phyloP scores from a whole-genome alignment of 2,888 invertebrate species.

The Trichogramma evanescens region DNA sequence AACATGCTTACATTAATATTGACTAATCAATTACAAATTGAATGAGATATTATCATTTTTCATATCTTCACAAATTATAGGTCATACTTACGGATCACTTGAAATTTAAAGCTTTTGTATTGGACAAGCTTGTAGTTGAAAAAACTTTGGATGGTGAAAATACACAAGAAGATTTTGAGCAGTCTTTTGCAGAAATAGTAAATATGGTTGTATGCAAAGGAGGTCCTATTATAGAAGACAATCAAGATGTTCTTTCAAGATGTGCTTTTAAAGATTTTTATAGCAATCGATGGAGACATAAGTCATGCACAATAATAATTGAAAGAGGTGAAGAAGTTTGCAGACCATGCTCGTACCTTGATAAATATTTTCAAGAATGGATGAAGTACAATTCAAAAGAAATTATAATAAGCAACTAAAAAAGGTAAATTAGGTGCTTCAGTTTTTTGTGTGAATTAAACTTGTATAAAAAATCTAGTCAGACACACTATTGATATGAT shows the following conservation, averaged over 20 bases:
- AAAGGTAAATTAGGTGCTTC: slow-evolving; percentile 4
- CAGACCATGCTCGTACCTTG: slow-evolving; percentile 20
- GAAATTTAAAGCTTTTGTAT: slow-evolving; percentile 22
- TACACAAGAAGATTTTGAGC: slow-evolving; percentile 22
- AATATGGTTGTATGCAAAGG: slow-evolving; percentile 22
- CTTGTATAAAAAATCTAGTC: slow-evolving; percentile 1
- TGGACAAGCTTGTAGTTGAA: slow-evolving; percentile 22
- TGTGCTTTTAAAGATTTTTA: slow-evolving; percentile 22
- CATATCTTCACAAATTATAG: slow-evolving; percentile 7
- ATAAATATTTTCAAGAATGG: slow-evolving; percentile 23
- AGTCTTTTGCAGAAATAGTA: slow-evolving; percentile 23
- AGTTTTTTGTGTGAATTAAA: slow-evolving; percentile 8
- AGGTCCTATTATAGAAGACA: slow-evolving; percentile 20
- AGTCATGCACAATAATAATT: slow-evolving; percentile 23
- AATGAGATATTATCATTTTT: background rate
- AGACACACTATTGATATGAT: slow-evolving; percentile 5
- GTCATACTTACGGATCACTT: slow-evolving; percentile 21
- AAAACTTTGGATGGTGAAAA: slow-evolving; percentile 20
- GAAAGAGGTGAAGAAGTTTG: slow-evolving; percentile 20
- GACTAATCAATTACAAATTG: background rate
- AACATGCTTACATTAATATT: background rate
- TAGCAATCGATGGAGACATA: slow-evolving; percentile 22
- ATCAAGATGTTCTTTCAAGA: slow-evolving; percentile 19
- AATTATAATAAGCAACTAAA: slow-evolving; percentile 7
- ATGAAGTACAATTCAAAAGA: slow-evolving; percentile 20